Evolutionary conservation across 2,888 invertebrate genomes (phyloP).

Genomic region (Brachyopa scutellaris): DNA sequence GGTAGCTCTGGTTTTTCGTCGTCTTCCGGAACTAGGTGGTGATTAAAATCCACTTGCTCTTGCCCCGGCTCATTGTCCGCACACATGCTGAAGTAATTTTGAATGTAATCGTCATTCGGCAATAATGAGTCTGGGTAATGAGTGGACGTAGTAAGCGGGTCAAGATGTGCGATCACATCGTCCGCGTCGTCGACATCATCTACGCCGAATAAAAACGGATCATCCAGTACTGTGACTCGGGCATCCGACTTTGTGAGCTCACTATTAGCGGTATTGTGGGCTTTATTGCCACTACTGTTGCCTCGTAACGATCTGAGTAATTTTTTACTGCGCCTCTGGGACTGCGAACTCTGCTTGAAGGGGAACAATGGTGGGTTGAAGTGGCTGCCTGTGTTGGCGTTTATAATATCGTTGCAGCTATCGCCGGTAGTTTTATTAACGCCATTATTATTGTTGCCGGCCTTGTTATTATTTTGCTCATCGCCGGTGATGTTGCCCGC

Average conservation of each 20-base stretch:
- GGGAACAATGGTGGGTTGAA: constrained; percentile 73
- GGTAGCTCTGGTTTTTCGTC: constrained; percentile 60
- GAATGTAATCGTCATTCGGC: constrained; percentile 76
- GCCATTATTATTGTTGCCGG: constrained; percentile 57
- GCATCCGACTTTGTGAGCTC: constrained; percentile 79
- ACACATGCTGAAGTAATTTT: constrained; percentile 77
- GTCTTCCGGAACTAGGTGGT: constrained; percentile 62
- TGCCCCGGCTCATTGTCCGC: constrained; percentile 73
- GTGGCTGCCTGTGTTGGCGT: constrained; percentile 63
- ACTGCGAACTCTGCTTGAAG: constrained; percentile 66
- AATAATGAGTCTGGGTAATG: constrained; percentile 62
- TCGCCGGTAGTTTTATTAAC: constrained; percentile 67
- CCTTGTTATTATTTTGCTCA: constrained; percentile 74
- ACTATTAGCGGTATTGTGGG: constrained; percentile 45
- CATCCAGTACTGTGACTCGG: constrained; percentile 81
- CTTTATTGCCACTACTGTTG: constrained; percentile 75
- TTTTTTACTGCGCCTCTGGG: constrained; percentile 76
- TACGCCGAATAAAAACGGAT: constrained; percentile 81
- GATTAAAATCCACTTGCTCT: constrained; percentile 63
- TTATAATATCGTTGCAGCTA: constrained; percentile 51
- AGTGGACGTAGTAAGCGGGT: constrained; percentile 57
- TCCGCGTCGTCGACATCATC: constrained; percentile 65
- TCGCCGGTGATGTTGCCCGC: constrained; percentile 73
- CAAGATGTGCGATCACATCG: constrained; percentile 29
- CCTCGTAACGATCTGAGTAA: constrained; percentile 79